These are phyloP conservation scores for Sminthopsis crassicaudata DNA, from an alignment of 2,113 vertebrate species.

Conservation along the genomic window DNA sequence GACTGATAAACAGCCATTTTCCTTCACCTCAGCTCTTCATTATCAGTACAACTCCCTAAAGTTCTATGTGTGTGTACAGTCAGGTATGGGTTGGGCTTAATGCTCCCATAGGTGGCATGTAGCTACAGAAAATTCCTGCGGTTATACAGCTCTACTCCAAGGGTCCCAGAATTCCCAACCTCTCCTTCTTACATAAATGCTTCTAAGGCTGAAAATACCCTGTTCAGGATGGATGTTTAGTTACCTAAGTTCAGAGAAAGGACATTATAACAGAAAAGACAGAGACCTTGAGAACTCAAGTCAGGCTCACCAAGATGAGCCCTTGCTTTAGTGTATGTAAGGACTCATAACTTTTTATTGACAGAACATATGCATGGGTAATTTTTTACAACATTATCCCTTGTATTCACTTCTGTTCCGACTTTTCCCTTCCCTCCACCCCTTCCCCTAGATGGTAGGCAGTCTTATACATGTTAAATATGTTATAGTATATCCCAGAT, in stretches of 20 bases:
- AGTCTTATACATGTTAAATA: no score
- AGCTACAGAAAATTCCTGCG: not conserved
- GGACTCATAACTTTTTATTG: no score
- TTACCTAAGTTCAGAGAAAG: not conserved
- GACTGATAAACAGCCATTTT: not conserved
- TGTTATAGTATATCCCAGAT: no score
- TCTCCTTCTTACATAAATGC: not conserved
- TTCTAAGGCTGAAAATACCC: not conserved
- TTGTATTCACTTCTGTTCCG: no score
- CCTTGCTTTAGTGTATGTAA: not conserved
- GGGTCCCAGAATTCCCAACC: not conserved
- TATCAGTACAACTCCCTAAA: not conserved
- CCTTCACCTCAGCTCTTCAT: not conserved
- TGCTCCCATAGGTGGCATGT: not conserved
- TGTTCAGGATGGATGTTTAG: not conserved
- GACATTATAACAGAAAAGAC: not conserved
- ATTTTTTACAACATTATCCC: no score
- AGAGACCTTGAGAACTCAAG: not conserved
- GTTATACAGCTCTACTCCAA: not conserved
- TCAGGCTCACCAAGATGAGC: not conserved
- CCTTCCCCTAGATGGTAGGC: no score
- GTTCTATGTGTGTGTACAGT: not conserved
- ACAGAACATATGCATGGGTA: no score
- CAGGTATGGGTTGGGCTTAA: not conserved
- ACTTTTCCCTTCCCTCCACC: no score